Evolutionary conservation across 1,140 invertebrate species (phyloP).

Genomic region (Cotesia glomerata): DNA sequence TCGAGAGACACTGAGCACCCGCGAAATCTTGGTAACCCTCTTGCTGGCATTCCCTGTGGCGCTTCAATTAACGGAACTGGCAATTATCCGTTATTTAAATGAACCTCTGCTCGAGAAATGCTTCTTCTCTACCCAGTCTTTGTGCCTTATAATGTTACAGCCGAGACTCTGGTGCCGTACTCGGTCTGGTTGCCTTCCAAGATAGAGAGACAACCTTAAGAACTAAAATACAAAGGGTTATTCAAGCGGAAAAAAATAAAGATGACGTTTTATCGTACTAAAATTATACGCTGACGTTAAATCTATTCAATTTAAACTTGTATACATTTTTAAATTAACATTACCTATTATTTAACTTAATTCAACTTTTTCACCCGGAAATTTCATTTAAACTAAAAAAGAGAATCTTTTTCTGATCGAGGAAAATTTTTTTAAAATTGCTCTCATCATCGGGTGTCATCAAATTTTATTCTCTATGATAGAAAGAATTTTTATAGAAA

Average conservation of each 20-base stretch:
- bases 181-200: constrained; percentile 19
- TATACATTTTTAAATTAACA: background rate
- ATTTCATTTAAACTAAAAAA: background rate
- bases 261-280: background rate
- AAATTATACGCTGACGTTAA: background rate
- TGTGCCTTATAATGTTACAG: constrained; percentile 41
- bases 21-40: constrained; percentile 53
- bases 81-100: constrained; percentile 61
- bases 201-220: constrained; percentile 16
- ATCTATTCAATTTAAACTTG: background rate
- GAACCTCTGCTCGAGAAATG: constrained; percentile 41
- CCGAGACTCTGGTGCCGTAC: background rate
- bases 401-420: background rate
- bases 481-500: background rate
- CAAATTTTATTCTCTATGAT: too few relatives aligned
- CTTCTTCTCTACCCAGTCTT: constrained; percentile 40
- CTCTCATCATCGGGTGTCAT: too few relatives aligned
- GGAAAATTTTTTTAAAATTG: background rate
- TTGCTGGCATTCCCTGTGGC: constrained; percentile 45
- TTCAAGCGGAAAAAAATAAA: background rate
- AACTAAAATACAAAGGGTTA: constrained; percentile 8
- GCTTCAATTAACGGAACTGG: constrained; percentile 58
- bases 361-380: too few relatives aligned
- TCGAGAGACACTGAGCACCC: constrained; percentile 26
- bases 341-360: too few relatives aligned